These are phyloP conservation scores for Apomyelois bistriatella DNA, from an alignment of 2,888 invertebrate species.

Conservation along the genomic window DNA sequence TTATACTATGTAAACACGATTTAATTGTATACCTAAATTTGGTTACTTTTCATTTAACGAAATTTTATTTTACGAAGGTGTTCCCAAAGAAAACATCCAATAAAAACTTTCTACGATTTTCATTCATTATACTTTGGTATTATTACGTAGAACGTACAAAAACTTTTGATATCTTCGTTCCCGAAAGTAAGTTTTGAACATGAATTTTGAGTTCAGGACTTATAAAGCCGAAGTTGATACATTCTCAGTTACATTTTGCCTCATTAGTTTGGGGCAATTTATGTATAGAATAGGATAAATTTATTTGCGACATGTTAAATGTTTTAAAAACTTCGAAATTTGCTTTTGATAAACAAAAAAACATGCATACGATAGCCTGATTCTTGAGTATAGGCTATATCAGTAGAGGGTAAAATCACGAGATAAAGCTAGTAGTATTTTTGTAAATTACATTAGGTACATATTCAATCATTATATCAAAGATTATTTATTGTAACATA, in stretches of 20 bases:
- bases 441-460: no score
- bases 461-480: no score
- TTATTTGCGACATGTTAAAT: no score
- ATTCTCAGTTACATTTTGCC: neutral
- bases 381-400: no score
- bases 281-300: neutral
- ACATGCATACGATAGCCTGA: no score
- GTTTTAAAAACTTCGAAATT: no score
- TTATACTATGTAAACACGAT: no score
- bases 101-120: conserved; percentile 36
- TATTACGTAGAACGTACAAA: conserved; percentile 18
- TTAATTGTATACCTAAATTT: neutral
- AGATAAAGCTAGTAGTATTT: no score
- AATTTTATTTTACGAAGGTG: conserved; percentile 26
- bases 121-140: conserved; percentile 38
- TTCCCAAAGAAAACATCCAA: conserved; percentile 31
- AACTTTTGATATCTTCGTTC: conserved; percentile 18
- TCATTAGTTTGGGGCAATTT: neutral
- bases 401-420: no score
- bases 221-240: neutral
- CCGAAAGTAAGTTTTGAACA: neutral
- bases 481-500: no score
- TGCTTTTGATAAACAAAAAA: no score
- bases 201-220: conserved; percentile 1
- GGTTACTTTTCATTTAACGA: conserved; percentile 6